These are phyloP conservation scores for Pseudachorutes palmiensis DNA, from an alignment of 1,140 invertebrate species.

Conservation along the genomic window DNA sequence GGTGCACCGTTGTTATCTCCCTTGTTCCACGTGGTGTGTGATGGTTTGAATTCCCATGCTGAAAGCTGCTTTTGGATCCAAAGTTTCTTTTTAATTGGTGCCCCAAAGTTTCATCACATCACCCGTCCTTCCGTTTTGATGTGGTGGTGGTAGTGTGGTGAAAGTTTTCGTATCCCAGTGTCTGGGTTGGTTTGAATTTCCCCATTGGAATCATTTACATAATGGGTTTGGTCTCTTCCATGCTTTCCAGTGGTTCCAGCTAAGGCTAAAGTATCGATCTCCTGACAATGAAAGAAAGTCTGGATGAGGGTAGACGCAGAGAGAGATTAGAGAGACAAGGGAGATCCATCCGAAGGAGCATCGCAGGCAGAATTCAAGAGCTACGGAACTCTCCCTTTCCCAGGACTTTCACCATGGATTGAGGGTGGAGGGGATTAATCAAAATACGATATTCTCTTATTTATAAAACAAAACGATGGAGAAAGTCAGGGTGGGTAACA, in stretches of 20 bases:
- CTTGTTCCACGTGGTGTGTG: not conserved
- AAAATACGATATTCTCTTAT: no score
- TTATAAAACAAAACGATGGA: no score
- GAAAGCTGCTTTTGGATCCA: no score
- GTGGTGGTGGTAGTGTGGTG: not conserved
- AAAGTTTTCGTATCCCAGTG: conserved; percentile 15
- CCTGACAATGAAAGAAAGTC: conserved; percentile 33
- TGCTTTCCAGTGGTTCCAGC: not conserved
- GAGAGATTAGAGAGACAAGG: not conserved
- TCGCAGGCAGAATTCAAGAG: no score
- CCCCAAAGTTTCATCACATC: conserved; percentile 4
- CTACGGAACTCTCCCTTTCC: not conserved
- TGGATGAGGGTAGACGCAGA: conserved; percentile 18
- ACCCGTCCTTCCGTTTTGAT: not conserved
- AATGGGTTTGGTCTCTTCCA: conserved; percentile 32
- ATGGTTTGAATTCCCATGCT: not conserved
- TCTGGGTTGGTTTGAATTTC: no score
- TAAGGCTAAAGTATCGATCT: conserved; percentile 32
- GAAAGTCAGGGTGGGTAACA: not conserved
- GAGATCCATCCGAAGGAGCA: not conserved
- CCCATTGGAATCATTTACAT: conserved; percentile 39
- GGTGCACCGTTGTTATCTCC: not conserved
- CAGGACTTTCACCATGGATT: no score
- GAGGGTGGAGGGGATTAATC: no score
- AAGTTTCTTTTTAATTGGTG: conserved; percentile 6